phyloP scores from a whole-genome alignment of 2,888 invertebrate genomes.

The Caenorhabditis sp. region DNA sequence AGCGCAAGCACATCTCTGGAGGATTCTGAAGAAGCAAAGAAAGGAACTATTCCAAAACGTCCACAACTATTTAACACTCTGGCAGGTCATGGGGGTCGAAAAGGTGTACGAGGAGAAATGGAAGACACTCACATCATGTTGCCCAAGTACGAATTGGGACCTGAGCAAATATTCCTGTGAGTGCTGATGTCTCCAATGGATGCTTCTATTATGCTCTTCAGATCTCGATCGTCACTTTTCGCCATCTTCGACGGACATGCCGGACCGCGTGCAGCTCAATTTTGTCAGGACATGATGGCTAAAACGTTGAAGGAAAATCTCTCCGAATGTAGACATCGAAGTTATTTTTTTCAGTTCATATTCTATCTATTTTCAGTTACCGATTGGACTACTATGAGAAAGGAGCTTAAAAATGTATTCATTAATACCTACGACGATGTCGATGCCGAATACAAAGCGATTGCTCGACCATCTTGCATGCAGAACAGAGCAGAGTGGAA shows the following conservation, averaged over 20 bases:
- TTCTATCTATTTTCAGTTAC: constrained; percentile 51
- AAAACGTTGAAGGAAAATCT: constrained; percentile 83
- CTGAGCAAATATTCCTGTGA: constrained; percentile 53
- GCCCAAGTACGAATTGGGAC: constrained; percentile 81
- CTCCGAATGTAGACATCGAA: constrained; percentile 79
- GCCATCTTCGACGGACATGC: constrained; percentile 86
- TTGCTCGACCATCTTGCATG: constrained; percentile 82
- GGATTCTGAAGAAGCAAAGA: neutral
- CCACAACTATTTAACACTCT: constrained; percentile 39
- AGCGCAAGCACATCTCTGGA: neutral
- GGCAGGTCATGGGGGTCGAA: constrained; percentile 67
- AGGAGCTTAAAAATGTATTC: constrained; percentile 84
- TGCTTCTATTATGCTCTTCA: constrained; percentile 32
- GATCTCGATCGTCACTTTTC: constrained; percentile 83
- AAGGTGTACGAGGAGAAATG: constrained; percentile 86
- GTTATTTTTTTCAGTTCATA: neutral
- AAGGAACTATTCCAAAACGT: constrained; percentile 7
- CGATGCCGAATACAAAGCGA: constrained; percentile 85
- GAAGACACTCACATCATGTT: constrained; percentile 85
- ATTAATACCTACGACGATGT: constrained; percentile 84
- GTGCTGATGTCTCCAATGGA: no score
- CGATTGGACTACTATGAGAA: constrained; percentile 81
- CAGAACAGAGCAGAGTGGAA: constrained; percentile 85
- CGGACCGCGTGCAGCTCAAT: constrained; percentile 84
- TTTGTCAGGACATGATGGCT: constrained; percentile 82